Base-by-base conservation (phyloP, 2,888 invertebrate species). In the Acanthococcus lagerstroemiae region DNA sequence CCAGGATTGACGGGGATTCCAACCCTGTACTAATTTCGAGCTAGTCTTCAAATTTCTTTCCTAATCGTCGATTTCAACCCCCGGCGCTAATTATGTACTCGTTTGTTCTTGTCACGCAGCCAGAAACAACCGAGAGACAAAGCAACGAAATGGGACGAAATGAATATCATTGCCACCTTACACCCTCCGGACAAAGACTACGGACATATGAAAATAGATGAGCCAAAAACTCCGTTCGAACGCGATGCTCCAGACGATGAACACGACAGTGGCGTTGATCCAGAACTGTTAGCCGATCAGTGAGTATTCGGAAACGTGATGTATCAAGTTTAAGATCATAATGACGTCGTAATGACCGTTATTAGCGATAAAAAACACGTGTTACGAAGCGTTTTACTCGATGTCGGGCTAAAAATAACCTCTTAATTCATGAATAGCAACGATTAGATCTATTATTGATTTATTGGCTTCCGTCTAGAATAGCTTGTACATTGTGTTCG, bases 181-280 rank as follows among this genome's bases (percentile, higher is more conserved):
- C 99, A 99, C 80, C 99, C 99, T 48, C 82, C 90, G 22, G 94
- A 94, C 76, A 99, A 99, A 79, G 97, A 97, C 78, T 99, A 99
- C 78, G 99, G 99, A 7, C 95, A 95, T 75, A 97, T 97, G 95
- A 99, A 97, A 79, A 86, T 90, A 70, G 91, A 94, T 73, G 99
- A 99, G 78, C 97, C 99, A 1, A 96, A 96, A 78, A 99, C 99
- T 25, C 99, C 99, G 0, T 90, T 83, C 73, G 83, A 83, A 75
- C 83, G 83, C 71, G 77, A 78, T 70, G 74, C 76, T 52, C 85
- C 84, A 73, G 77, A 83, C 60, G 80, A 79, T 55, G 86, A 85
- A 69, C 80, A 81, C 26, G 80, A 81, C 48, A 77, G 83, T 71
- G 77, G 83, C 71, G 76, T 80, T 56, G 80, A 81, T 73, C 86